These are phyloP conservation scores for Ophion ellenae DNA, from an alignment of 2,888 invertebrate species.

Conservation along the genomic window DNA sequence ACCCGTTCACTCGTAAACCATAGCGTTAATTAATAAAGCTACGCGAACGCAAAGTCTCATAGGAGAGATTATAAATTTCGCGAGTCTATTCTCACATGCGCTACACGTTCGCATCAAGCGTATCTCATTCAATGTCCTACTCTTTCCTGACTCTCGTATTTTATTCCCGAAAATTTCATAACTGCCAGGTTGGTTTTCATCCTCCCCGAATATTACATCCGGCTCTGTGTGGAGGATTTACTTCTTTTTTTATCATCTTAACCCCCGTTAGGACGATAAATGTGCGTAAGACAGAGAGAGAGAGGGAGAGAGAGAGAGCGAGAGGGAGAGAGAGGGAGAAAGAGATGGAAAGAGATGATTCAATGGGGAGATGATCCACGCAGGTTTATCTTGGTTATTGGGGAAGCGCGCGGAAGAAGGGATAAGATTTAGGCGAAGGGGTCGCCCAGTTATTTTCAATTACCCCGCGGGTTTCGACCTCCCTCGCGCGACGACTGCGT, in stretches of 20 bases:
- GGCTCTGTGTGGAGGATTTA: conserved; percentile 20
- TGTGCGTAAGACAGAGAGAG: conserved; percentile 14
- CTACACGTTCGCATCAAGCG: neutral
- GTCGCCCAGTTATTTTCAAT: conserved; percentile 83
- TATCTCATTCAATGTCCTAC: conserved; percentile 22
- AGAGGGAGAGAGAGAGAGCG: conserved; percentile 22
- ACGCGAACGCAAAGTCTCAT: neutral
- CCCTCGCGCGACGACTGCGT: conserved; percentile 68
- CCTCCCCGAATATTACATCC: conserved; percentile 44
- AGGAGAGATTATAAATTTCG: neutral
- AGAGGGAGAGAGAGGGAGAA: neutral
- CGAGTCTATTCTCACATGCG: neutral
- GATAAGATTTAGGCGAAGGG: conserved; percentile 76
- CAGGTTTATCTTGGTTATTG: conserved; percentile 80
- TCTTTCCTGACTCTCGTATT: conserved; percentile 41
- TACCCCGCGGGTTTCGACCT: conserved; percentile 76
- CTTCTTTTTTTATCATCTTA: conserved; percentile 24
- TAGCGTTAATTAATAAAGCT: conserved; percentile 45
- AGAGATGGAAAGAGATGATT: conserved; percentile 44
- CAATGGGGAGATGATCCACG: conserved; percentile 78
- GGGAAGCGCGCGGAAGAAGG: conserved; percentile 68
- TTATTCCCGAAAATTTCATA: conserved; percentile 57
- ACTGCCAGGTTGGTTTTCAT: conserved; percentile 32
- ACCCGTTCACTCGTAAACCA: neutral
- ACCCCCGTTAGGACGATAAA: conserved; percentile 21